Conservation (phyloP, 2,113 vertebrate genomes). For the Mesembrinibis cayennensis region DNA sequence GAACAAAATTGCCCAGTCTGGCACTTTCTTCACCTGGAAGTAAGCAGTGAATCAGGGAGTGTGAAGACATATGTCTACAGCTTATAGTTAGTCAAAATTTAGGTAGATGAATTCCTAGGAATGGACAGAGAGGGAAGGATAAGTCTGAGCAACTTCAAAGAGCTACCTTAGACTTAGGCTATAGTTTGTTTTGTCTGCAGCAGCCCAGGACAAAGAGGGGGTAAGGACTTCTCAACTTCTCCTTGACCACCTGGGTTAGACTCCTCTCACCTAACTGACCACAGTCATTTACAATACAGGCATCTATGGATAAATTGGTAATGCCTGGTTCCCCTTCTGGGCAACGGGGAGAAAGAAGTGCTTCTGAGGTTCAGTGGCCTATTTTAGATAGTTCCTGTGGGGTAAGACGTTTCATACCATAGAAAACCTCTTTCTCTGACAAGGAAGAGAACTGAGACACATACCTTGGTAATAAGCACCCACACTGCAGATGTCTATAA, state of each 20-base stretch:
- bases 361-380: background rate
- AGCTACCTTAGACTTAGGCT: background rate
- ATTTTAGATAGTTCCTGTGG: background rate
- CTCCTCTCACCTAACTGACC: background rate
- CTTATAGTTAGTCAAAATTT: background rate
- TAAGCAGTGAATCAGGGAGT: background rate
- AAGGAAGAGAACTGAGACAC: background rate
- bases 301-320: accelerated
- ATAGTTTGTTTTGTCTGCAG: background rate
- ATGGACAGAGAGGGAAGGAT: background rate
- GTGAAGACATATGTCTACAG: background rate
- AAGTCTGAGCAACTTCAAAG: background rate
- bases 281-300: background rate
- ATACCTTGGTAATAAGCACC: background rate
- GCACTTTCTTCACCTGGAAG: background rate
- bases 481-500: background rate
- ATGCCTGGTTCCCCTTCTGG: background rate
- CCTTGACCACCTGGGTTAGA: background rate
- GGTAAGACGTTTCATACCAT: background rate
- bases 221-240: background rate
- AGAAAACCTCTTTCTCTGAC: background rate
- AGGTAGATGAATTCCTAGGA: background rate
- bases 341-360: background rate
- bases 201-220: background rate
- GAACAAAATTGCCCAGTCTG: background rate